A percentile compares a stretch with the other conserved stretches of the same genome.
These are phyloP conservation scores for Steinernema carpocapsae DNA, from an alignment of 2,888 invertebrate genomes.

Conservation along the genomic window DNA sequence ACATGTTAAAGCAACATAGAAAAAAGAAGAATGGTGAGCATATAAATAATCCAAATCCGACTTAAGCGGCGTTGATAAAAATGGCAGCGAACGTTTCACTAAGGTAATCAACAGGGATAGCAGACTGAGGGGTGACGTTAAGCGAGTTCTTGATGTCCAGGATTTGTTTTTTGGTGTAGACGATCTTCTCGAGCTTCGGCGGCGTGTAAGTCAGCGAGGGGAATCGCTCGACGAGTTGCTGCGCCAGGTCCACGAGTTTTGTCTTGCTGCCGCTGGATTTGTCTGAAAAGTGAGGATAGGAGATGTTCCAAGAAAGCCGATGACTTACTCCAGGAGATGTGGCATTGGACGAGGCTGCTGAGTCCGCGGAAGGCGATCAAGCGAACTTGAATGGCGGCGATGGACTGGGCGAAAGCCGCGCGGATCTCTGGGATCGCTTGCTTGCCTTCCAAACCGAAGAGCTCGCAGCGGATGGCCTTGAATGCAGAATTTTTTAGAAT, in stretches of 20 bases:
- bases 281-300: neutral
- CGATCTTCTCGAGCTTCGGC: conserved; percentile 10
- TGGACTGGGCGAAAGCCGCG: neutral
- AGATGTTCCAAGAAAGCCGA: too few relatives aligned
- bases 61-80: neutral
- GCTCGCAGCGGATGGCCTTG: conserved; percentile 11
- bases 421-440: neutral
- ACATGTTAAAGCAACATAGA: neutral
- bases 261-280: conserved; percentile 8
- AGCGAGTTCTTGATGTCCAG: conserved; percentile 1
- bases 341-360: conserved; percentile 7
- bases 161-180: conserved; percentile 2
- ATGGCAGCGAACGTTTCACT: conserved; percentile 23
- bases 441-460: conserved; percentile 8
- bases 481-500: too few relatives aligned
- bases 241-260: conserved; percentile 1
- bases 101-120: conserved; percentile 9
- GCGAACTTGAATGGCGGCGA: conserved; percentile 6
- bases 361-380: conserved; percentile 16
- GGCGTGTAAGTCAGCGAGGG: neutral
- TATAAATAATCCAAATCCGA: neutral
- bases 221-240: neutral
- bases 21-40: neutral
- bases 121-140: neutral
- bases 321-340: conserved; percentile 7